Evolutionary conservation across 2,797 vertebrate species (phyloP).

Genomic region (Poecilia velifera): DNA sequence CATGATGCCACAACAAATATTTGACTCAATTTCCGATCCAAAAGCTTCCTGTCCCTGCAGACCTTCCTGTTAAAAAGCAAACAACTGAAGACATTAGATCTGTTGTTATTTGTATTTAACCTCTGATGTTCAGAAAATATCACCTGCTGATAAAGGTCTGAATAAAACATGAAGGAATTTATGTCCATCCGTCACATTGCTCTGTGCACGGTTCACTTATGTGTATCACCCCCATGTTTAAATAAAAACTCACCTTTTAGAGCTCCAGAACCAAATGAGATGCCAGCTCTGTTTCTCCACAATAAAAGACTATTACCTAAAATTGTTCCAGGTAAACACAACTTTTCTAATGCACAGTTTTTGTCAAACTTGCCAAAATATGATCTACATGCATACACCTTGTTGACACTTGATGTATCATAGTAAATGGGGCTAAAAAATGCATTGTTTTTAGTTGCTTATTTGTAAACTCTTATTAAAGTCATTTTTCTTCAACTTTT

Average conservation of each 20-base stretch:
- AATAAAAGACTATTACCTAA: not conserved
- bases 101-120: not conserved
- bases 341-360: not conserved
- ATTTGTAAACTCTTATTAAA: not conserved
- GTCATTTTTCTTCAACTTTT: not conserved
- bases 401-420: not conserved
- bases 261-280: not conserved
- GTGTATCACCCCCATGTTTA: not conserved
- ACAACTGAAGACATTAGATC: not conserved
- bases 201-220: not conserved
- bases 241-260: not conserved
- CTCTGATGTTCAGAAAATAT: not conserved
- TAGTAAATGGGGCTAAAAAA: not conserved
- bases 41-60: not conserved
- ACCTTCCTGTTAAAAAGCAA: not conserved
- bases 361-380: not conserved
- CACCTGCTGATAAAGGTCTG: not conserved
- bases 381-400: not conserved
- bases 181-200: not conserved
- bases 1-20: not conserved
- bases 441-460: not conserved
- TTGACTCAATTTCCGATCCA: not conserved
- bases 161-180: not conserved
- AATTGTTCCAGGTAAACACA: not conserved
- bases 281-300: not conserved